phyloP scores from a whole-genome alignment of 2,888 invertebrate species.

The Alloscopus bannaensis region DNA sequence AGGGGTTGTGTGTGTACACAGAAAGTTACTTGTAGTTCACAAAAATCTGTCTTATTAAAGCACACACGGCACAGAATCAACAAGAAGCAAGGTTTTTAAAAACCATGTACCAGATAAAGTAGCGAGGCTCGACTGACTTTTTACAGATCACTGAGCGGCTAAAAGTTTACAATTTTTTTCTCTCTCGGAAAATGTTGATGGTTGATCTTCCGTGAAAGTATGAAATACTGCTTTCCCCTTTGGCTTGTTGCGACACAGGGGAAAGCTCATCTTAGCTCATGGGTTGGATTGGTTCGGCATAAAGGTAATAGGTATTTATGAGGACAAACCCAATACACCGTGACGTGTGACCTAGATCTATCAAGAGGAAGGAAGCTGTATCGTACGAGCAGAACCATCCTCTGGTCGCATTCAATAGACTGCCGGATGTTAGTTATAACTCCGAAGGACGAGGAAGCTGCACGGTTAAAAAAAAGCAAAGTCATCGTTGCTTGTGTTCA shows the following conservation, averaged over 20 bases:
- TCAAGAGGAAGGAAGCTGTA: slow-evolving; percentile 47
- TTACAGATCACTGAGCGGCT: slow-evolving; percentile 43
- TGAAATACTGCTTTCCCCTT: slow-evolving; percentile 18
- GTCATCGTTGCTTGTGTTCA: no score
- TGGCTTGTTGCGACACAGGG: background rate
- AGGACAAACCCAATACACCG: slow-evolving; percentile 8
- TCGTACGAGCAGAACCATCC: no score
- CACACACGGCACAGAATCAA: background rate
- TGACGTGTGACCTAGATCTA: slow-evolving; percentile 33
- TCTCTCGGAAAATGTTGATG: slow-evolving; percentile 1
- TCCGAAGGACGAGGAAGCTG: slow-evolving; percentile 18
- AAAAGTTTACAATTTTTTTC: slow-evolving; percentile 35
- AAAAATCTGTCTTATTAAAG: no score
- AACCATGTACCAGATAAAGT: slow-evolving; percentile 9
- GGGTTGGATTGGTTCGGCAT: no score
- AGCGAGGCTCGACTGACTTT: slow-evolving; percentile 50
- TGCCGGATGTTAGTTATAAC: slow-evolving; percentile 52
- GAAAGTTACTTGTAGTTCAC: no score
- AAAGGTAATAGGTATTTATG: no score
- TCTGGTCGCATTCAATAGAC: no score
- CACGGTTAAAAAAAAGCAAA: slow-evolving; percentile 51
- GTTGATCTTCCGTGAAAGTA: slow-evolving; percentile 35
- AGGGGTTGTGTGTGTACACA: slow-evolving; percentile 3
- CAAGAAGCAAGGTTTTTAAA: background rate
- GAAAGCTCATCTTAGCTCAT: background rate